phyloP scores from a whole-genome alignment of 2,113 vertebrate species.

The Pelmatolapia mariae region DNA sequence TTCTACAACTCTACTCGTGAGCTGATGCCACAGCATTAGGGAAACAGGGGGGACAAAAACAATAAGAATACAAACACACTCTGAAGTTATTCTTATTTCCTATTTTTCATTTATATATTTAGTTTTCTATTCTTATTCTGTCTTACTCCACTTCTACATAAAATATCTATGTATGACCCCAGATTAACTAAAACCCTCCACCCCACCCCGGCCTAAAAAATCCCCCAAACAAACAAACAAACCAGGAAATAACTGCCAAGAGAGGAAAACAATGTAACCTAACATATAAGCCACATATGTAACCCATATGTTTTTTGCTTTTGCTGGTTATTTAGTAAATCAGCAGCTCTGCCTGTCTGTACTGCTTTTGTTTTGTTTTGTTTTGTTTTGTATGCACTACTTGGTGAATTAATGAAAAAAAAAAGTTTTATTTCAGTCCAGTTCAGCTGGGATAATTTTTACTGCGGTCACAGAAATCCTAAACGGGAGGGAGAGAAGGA shows the following conservation, averaged over 20 bases:
- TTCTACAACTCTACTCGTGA: not conserved
- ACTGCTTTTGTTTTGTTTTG: not conserved
- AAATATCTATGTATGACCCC: not conserved
- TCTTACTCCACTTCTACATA: not conserved
- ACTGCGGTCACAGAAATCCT: not conserved
- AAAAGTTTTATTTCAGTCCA: not conserved
- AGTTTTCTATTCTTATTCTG: not conserved
- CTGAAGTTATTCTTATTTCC: not conserved
- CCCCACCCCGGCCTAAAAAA: not conserved
- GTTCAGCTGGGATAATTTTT: not conserved
- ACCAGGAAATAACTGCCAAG: not conserved
- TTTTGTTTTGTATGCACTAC: not conserved
- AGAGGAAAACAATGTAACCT: not conserved
- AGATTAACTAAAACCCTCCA: not conserved
- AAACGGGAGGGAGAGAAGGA: not conserved
- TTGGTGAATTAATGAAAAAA: not conserved
- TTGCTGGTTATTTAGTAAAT: not conserved
- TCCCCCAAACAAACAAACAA: not conserved
- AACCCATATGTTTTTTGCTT: not conserved
- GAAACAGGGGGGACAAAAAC: accelerated
- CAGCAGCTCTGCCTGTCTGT: not conserved
- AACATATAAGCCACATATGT: not conserved
- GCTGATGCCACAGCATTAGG: not conserved
- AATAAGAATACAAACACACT: not conserved
- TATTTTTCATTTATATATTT: not conserved